Evolutionary conservation across 2,113 vertebrate genomes (phyloP), one percentile per base, ranked within the genome.

Genomic region (Carassius carassius): DNA sequence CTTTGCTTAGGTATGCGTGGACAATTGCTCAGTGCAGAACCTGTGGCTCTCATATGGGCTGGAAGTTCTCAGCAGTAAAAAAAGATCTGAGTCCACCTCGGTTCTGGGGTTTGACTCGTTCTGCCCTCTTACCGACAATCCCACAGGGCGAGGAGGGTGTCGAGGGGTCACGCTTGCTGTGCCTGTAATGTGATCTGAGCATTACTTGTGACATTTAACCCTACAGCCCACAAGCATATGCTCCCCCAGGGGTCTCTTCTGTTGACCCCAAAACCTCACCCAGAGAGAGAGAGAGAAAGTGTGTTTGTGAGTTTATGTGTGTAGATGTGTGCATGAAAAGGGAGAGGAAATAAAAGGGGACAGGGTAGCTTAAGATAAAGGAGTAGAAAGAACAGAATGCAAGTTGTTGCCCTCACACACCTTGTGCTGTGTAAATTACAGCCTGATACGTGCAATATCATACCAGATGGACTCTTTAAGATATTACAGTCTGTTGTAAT

Each of bases 61-160:
- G 98, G 98, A 99, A 98, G 88, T 99, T 99, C 91, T 97, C 97
- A 0, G 96, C 98, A 78, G 96, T 95, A 56, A 96, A 95, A 90
- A 99, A 97, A 89, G 97, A 99, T 89, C 92, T 99, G 95, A 95
- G 93, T 13, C 98, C 98, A 0, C 94, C 95, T 73, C 95, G 93
- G 21, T 99, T 99, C 90, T 99, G 98, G 98, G 98, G 98, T 6
- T 88, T 99, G 92, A 99, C 98, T 0, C 96, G 98, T 8, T 99
- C 97, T 1, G 97, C 97, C 32, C 92, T 99, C 88, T 92, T 97
- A 78, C 97, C 97, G 7, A 96, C 96, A 14, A 99, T 99, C 37
- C 98, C 98, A 29, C 94, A 95, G 72, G 83, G 85, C 0, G 92
- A 98, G 25, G 86, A 94, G 0, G 93, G 92, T 16, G 94, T 94